Evolutionary conservation across 2,113 vertebrate genomes (phyloP).

Genomic region (Chrysochloris asiatica): DNA sequence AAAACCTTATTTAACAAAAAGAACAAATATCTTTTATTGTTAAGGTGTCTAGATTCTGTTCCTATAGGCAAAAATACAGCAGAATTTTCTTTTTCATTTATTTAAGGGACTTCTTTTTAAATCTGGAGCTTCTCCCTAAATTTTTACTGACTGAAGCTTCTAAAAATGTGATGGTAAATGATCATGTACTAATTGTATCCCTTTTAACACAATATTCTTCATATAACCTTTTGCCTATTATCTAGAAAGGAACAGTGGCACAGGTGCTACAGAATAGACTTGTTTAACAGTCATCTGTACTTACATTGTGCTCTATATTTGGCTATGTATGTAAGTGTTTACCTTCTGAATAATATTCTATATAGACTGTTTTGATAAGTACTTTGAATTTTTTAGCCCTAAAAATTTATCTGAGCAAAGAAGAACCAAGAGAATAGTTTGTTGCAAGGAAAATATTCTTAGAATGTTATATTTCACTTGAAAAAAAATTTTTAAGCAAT

Average conservation of each 20-base stretch:
- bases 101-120: not conserved
- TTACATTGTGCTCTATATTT: not conserved
- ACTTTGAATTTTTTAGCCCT: not conserved
- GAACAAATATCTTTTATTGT: constrained; percentile 10
- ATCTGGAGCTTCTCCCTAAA: constrained; percentile 1
- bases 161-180: not conserved
- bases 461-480: constrained; percentile 32
- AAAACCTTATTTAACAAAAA: not conserved
- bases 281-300: not conserved
- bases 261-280: not conserved
- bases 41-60: not conserved
- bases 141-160: not conserved
- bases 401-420: constrained; percentile 10
- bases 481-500: constrained; percentile 17
- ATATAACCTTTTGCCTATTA: not conserved
- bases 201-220: not conserved
- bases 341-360: not conserved
- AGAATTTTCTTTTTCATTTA: not conserved
- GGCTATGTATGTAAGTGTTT: not conserved
- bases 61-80: not conserved
- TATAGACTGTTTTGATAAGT: not conserved
- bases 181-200: not conserved
- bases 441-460: constrained; percentile 45
- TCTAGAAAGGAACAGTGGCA: not conserved
- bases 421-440: constrained; percentile 23